phyloP scores from a whole-genome alignment of 2,797 vertebrate genomes.

The Myotis findleyi region DNA sequence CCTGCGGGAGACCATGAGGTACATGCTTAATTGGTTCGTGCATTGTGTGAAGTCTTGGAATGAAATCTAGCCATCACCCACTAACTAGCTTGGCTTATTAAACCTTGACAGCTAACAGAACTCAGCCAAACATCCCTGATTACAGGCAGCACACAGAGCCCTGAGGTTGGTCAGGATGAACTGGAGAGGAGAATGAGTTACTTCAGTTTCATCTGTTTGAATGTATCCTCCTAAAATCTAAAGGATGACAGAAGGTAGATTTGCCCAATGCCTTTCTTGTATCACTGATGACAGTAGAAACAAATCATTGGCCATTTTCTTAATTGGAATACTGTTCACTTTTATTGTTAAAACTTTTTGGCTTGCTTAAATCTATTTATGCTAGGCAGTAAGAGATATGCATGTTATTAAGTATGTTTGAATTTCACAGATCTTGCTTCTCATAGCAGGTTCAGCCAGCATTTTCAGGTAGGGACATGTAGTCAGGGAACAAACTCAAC shows the following conservation, averaged over 20 bases:
- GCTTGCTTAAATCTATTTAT: neutral
- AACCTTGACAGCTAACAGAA: conserved; percentile 86
- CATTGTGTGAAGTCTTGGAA: conserved; percentile 89
- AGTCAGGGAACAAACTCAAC: neutral
- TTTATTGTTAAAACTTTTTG: conserved; percentile 36
- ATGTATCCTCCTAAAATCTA: conserved; percentile 30
- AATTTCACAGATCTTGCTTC: neutral
- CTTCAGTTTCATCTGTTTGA: conserved; percentile 74
- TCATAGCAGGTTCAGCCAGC: neutral
- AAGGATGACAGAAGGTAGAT: neutral
- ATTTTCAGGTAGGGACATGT: neutral
- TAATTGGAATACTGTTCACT: neutral
- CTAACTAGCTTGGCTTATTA: conserved; percentile 91
- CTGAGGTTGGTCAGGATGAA: conserved; percentile 72
- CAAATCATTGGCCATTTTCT: conserved; percentile 9
- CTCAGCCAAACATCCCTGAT: conserved; percentile 88
- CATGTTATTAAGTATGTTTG: neutral
- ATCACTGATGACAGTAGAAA: neutral
- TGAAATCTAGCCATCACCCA: conserved; percentile 89
- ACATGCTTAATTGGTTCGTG: conserved; percentile 84
- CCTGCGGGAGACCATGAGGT: conserved; percentile 84
- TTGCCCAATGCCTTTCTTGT: conserved; percentile 18
- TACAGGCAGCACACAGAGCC: conserved; percentile 79
- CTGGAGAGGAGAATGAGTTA: conserved; percentile 80
- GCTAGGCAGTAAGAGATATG: neutral